Conservation (phyloP, 1,140 invertebrate genomes). For the Leptopilina boulardi region DNA sequence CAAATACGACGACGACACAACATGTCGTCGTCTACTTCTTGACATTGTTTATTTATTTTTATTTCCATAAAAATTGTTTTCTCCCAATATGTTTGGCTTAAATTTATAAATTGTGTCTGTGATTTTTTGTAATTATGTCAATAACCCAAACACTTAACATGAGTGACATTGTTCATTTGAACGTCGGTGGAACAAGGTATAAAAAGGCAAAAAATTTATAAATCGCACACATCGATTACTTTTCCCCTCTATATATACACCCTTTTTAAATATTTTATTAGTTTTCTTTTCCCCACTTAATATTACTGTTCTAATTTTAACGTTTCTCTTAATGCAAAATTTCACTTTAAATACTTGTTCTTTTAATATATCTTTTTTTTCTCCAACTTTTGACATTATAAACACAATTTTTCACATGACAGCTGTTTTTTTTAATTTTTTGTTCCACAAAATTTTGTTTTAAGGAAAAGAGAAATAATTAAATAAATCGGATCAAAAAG, state of each 20-base stretch:
- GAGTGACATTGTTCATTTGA: constrained; percentile 87
- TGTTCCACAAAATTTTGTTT: no score
- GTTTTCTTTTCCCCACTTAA: background rate
- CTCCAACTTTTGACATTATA: background rate
- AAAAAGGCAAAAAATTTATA: background rate
- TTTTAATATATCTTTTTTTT: background rate
- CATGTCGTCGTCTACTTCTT: background rate
- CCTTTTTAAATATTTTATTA: background rate
- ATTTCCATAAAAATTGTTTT: background rate
- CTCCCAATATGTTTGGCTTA: background rate
- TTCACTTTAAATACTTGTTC: background rate
- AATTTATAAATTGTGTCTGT: background rate
- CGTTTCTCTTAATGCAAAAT: no score
- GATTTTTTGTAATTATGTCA: constrained; percentile 53
- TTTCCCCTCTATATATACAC: background rate
- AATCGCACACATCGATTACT: background rate
- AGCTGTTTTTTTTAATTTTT: no score
- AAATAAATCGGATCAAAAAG: no score
- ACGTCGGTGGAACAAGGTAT: constrained; percentile 89
- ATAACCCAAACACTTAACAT: constrained; percentile 60
- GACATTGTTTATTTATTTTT: background rate
- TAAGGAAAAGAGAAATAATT: no score
- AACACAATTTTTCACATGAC: no score
- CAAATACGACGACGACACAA: background rate
- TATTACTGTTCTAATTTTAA: background rate